A percentile compares a stretch with the other conserved stretches of the same genome.
phyloP scores from a whole-genome alignment of 2,113 vertebrate genomes.

The Lipophrys pholis region DNA sequence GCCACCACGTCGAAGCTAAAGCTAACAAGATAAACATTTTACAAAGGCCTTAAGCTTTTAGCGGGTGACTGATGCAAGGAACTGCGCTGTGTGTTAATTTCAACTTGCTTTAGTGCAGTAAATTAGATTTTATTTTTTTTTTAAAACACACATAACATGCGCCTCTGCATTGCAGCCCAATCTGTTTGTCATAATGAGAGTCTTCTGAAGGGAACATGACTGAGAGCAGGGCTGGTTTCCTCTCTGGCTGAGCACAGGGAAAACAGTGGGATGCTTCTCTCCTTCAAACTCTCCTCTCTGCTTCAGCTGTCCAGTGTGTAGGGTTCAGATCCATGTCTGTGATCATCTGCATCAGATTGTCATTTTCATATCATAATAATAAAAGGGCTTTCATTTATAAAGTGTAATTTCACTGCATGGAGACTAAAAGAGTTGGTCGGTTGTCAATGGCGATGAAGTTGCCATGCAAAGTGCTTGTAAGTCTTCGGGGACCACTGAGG shows the following conservation, averaged over 20 bases:
- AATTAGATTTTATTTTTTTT: slow-evolving; percentile 18
- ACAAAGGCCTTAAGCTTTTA: slow-evolving; percentile 31
- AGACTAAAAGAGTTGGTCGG: no score
- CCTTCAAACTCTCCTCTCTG: slow-evolving; percentile 1
- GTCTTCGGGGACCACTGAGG: no score
- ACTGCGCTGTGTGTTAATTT: slow-evolving; percentile 40
- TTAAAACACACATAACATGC: slow-evolving; percentile 23
- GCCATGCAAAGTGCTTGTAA: no score
- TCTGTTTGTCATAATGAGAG: slow-evolving; percentile 57
- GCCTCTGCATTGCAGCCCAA: slow-evolving; percentile 8
- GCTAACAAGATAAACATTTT: slow-evolving; percentile 56
- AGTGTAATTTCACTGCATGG: no score
- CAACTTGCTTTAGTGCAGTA: slow-evolving; percentile 62
- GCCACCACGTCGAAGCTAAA: slow-evolving; percentile 16
- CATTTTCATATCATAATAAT: no score
- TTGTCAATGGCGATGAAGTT: no score
- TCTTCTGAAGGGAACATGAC: slow-evolving; percentile 21
- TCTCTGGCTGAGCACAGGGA: slow-evolving; percentile 3
- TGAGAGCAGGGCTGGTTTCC: slow-evolving; percentile 25
- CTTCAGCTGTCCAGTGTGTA: no score
- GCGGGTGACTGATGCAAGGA: slow-evolving; percentile 49
- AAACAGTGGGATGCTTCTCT: slow-evolving; percentile 24
- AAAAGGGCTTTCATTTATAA: no score
- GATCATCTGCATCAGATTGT: slow-evolving; percentile 13
- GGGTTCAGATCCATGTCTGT: background rate